phyloP scores from a whole-genome alignment of 2,797 vertebrate species.

The Myotis myotis region DNA sequence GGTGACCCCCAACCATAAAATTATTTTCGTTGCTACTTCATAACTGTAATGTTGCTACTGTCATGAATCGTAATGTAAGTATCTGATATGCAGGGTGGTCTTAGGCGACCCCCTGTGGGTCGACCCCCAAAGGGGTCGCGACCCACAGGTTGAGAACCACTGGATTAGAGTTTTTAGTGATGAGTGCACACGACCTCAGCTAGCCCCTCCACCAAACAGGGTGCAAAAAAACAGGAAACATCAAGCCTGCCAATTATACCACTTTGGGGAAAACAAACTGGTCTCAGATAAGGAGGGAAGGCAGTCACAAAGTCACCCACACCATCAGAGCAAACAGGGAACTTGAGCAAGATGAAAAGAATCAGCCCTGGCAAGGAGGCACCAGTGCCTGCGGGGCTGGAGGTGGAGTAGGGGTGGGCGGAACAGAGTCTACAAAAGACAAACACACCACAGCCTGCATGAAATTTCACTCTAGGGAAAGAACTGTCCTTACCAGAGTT shows the following conservation, averaged over 20 bases:
- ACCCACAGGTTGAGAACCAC: no score
- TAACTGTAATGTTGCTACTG: no score
- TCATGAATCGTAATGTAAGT: no score
- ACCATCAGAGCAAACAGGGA: conserved; percentile 49
- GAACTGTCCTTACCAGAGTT: neutral
- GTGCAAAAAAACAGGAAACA: neutral
- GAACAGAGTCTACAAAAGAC: conserved; percentile 17
- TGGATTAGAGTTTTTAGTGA: neutral
- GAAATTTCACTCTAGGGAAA: neutral
- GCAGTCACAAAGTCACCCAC: conserved; percentile 69
- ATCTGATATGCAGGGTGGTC: no score
- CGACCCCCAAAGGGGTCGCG: no score
- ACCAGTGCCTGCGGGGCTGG: neutral
- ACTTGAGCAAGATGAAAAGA: conserved; percentile 67
- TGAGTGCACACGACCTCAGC: neutral
- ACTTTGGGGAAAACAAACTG: conserved; percentile 7
- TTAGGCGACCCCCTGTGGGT: no score
- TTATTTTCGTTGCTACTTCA: no score
- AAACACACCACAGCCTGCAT: neutral
- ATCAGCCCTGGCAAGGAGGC: conserved; percentile 47
- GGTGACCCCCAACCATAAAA: no score
- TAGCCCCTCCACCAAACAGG: neutral
- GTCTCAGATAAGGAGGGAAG: conserved; percentile 49
- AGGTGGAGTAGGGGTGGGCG: conserved; percentile 8
- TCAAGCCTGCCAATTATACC: neutral